phyloP scores from a whole-genome alignment of 2,113 vertebrate genomes.

The Urocitellus parryii region DNA sequence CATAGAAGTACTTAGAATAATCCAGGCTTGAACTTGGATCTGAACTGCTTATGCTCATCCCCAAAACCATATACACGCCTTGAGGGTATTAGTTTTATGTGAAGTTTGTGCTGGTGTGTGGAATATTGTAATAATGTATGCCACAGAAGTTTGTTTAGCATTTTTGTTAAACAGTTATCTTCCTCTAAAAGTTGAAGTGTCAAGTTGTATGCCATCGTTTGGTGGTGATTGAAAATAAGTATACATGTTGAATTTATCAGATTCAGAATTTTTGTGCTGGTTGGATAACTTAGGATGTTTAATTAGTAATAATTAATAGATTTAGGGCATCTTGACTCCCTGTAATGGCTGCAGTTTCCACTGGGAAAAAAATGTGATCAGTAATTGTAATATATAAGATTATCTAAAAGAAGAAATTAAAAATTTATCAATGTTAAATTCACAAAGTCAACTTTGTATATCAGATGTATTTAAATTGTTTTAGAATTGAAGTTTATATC shows the following conservation, averaged over 20 bases:
- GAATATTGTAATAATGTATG: not conserved
- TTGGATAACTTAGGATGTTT: conserved; percentile 19
- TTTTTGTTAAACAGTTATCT: not conserved
- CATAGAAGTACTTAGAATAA: not conserved
- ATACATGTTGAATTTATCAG: not conserved
- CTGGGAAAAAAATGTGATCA: no score
- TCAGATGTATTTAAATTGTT: not conserved
- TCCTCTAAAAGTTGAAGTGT: not conserved
- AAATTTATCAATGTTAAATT: conserved; percentile 22
- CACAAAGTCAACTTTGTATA: not conserved
- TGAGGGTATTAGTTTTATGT: not conserved
- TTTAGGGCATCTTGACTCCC: no score
- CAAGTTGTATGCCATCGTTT: not conserved
- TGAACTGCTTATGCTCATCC: not conserved
- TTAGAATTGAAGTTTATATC: not conserved
- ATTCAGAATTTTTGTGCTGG: not conserved
- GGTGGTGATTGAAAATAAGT: conserved; percentile 15
- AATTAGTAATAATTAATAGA: not conserved
- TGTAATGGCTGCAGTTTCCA: no score
- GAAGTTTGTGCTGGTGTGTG: not conserved
- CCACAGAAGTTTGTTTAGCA: not conserved
- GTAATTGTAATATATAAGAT: no score
- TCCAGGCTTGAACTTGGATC: not conserved
- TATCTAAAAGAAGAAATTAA: not conserved
- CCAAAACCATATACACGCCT: not conserved